Evolutionary conservation across 2,888 invertebrate species (phyloP), one percentile per base, ranked within the genome.

Genomic region (Protodeltote pygarga): DNA sequence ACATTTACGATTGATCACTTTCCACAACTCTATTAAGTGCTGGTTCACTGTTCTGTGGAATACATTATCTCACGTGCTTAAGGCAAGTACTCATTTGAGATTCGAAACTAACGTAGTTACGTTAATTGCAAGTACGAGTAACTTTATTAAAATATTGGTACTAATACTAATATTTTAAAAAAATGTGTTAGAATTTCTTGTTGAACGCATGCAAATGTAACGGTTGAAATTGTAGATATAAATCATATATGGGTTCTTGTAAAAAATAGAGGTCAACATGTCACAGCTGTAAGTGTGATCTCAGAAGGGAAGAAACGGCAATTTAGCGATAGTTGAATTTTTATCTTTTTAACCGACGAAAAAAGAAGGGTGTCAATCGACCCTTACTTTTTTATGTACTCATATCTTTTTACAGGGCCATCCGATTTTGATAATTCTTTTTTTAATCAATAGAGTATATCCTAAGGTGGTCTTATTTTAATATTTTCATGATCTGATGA

Each of bases 61-160:
- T 64, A 52, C 17, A 37, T 28, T 46, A 40, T 29, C 34, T 41
- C 47, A 38, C 48, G 53, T 47, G 45, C 54, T 48, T 54, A 48
- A 69, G 75, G 75, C 74, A 71, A 75, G 75, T 75, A 73, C 48
- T 32, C 47, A 55, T 55, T 57, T 62, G 27, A 62, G 25, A 41
- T 62, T 38, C 9, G 4, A 48, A 32, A 41, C 23, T 41, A 33
- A 6, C 29, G 10, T 40, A 23, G 1, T 38, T 23, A 21, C 17
- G 27, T 11, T 21, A 23, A 20, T 25, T 16, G n/a, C n/a, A n/a
- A n/a, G n/a, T n/a, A n/a, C n/a, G n/a, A n/a, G n/a, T n/a, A n/a
- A n/a, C n/a, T n/a, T n/a, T n/a, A n/a, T n/a, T n/a, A n/a, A n/a
- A n/a, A n/a, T n/a, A n/a, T n/a, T n/a, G n/a, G n/a, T n/a, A n/a